Conservation (phyloP, 2,888 invertebrate genomes). For the Hemicrepidius hirtus region DNA sequence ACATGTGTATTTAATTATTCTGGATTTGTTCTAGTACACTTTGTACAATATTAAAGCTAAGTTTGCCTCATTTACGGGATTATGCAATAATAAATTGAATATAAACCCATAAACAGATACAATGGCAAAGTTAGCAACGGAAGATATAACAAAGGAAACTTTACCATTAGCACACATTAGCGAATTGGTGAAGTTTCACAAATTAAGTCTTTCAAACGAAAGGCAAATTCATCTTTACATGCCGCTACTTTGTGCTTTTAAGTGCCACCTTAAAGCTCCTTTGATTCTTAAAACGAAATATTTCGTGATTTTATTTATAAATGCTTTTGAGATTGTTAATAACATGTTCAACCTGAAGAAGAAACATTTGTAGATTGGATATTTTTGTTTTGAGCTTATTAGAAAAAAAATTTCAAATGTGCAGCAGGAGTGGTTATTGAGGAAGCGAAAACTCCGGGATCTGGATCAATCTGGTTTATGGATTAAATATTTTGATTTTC, state of each 20-base stretch:
- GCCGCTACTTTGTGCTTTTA: slow-evolving; percentile 17
- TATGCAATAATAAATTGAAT: slow-evolving; percentile 19
- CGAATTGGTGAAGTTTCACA: slow-evolving; percentile 35
- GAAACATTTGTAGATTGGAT: too few species aligned
- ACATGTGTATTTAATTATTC: too few species aligned
- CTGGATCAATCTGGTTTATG: too few species aligned
- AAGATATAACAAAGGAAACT: slow-evolving; percentile 31
- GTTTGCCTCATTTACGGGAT: background rate
- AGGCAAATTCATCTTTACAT: slow-evolving; percentile 17
- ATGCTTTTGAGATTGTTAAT: too few species aligned
- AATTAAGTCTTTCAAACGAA: slow-evolving; percentile 28
- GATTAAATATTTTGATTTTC: too few species aligned
- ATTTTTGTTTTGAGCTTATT: too few species aligned
- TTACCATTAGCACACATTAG: slow-evolving; percentile 29
- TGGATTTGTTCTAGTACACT: background rate
- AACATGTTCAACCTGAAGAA: too few species aligned
- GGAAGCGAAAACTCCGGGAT: too few species aligned
- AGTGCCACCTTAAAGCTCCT: background rate
- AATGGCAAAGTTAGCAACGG: slow-evolving; percentile 28
- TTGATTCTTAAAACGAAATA: background rate
- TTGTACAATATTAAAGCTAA: too few species aligned
- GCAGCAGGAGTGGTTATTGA: too few species aligned
- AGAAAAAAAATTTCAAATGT: too few species aligned
- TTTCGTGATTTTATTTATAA: too few species aligned
- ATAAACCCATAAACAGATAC: slow-evolving; percentile 30